Evolutionary conservation across 2,888 invertebrate genomes (phyloP), one percentile per base, ranked within the genome.

Genomic region (Acrocyrtus sp.): DNA sequence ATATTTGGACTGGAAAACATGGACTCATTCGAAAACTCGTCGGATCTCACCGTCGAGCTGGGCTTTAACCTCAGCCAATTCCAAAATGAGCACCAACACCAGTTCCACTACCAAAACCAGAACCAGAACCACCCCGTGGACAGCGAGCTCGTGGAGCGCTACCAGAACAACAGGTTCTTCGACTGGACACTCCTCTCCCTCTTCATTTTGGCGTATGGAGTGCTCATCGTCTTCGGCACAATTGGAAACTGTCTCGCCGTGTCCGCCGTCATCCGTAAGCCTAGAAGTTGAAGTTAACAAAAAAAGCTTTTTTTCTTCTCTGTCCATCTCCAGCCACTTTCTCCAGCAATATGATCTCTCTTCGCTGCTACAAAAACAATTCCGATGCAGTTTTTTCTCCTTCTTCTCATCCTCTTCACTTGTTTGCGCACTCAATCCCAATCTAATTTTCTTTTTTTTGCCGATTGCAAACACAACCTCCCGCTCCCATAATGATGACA

Each of bases 171-270:
- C 84, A 87, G 90, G 60, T 90, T 89, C 57, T 89, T 93, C 48
- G 90, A 91, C 79, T 90, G 90, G 75, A 88, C 89, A 0, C 90
- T 90, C 29, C 89, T 90, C 82, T 87, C 89, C 5, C 84, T 89
- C 2, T 87, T 93, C 10, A 89, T 92, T 56, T 86, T 88, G 0
- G 88, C 90, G 82, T 94, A 93, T 85, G 88, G 89, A 22, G 86
- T 91, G 74, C 86, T 95, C 81, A 94, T 95, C 72, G 85, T 91
- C 15, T 89, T 94, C 62, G 96, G 96, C 43, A 90, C 93, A 2
- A 86, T 92, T 62, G 96, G 96, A 51, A 96, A 96, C 85, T 90
- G 90, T 10, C 87, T 96, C 53, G 95, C 96, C 81, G 94, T 96
- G 74, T 84, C 86, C 66, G 88, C 87, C 24, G 93, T 96, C 60